Percentiles rank a stretch among this genome's conserved stretches.
Evolutionary conservation across 2,797 vertebrate species (phyloP).

Genomic region (Spea hammondii): DNA sequence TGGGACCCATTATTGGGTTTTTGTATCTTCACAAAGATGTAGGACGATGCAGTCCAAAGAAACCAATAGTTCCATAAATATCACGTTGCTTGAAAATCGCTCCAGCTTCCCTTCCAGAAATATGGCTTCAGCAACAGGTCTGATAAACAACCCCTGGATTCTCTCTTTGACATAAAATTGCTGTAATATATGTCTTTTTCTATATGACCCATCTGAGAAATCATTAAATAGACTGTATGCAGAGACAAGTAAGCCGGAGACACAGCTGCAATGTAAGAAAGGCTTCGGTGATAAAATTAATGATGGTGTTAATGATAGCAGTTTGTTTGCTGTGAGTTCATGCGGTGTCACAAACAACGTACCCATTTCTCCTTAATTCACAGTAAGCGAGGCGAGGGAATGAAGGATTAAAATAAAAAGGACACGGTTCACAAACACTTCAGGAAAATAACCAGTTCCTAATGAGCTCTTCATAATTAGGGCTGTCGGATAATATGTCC

Average conservation of each 20-base stretch:
- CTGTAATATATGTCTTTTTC: no score
- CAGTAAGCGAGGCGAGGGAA: background rate
- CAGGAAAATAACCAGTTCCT: background rate
- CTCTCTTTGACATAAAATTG: no score
- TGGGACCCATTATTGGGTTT: no score
- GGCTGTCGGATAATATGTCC: no score
- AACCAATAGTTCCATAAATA: no score
- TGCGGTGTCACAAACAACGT: background rate
- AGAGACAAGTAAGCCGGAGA: background rate
- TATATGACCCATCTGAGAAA: background rate
- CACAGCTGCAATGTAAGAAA: background rate
- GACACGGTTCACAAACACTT: background rate
- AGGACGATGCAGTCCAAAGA: no score
- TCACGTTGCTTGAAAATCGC: no score
- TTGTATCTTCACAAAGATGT: no score
- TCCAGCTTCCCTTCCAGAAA: no score
- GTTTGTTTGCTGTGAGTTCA: slow-evolving; percentile 1
- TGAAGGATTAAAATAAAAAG: slow-evolving; percentile 14
- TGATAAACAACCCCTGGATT: no score
- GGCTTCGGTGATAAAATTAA: slow-evolving; percentile 28
- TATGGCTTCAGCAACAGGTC: no score
- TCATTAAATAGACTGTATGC: background rate
- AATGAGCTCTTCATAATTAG: background rate
- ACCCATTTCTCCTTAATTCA: slow-evolving; percentile 22
- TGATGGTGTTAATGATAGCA: slow-evolving; percentile 24